A percentile compares a stretch with the other conserved stretches of the same genome.
These are phyloP conservation scores for Nannobrachium achirus DNA, from an alignment of 2,113 vertebrate genomes.

Conservation along the genomic window DNA sequence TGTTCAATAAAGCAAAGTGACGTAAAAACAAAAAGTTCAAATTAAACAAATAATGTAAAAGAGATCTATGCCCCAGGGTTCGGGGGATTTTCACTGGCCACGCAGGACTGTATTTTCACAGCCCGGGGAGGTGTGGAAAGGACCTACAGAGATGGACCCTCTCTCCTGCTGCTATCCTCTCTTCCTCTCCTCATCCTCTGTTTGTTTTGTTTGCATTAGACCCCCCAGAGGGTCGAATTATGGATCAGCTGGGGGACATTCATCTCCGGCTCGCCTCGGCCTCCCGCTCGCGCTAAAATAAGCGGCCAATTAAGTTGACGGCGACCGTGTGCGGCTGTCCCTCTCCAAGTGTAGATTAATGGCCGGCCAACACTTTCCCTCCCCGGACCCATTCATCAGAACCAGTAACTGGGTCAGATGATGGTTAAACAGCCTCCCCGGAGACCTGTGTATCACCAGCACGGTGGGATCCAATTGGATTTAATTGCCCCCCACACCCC, in stretches of 20 bases:
- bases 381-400: constrained; percentile 91
- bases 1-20: too few relatives aligned
- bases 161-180: constrained; percentile 2
- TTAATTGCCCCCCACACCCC: constrained; percentile 87
- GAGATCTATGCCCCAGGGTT: constrained; percentile 46
- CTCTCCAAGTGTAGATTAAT: constrained; percentile 95
- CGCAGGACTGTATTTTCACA: constrained; percentile 70
- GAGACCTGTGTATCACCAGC: constrained; percentile 77
- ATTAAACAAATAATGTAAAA: not conserved
- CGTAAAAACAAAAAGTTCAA: too few relatives aligned
- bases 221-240: constrained; percentile 73
- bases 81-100: constrained; percentile 79
- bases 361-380: constrained; percentile 86
- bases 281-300: constrained; percentile 80
- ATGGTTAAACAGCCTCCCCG: constrained; percentile 86
- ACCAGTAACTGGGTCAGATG: constrained; percentile 88
- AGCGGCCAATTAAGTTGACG: constrained; percentile 93
- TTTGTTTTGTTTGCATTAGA: constrained; percentile 70
- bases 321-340: constrained; percentile 85
- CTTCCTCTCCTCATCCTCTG: constrained; percentile 39
- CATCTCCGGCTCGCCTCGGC: constrained; percentile 77
- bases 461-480: constrained; percentile 82
- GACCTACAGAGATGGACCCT: constrained; percentile 25
- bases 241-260: constrained; percentile 79
- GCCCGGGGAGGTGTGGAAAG: constrained; percentile 35